Evolutionary conservation across 2,113 vertebrate genomes (phyloP).

Genomic region (Poicephalus meyeri): DNA sequence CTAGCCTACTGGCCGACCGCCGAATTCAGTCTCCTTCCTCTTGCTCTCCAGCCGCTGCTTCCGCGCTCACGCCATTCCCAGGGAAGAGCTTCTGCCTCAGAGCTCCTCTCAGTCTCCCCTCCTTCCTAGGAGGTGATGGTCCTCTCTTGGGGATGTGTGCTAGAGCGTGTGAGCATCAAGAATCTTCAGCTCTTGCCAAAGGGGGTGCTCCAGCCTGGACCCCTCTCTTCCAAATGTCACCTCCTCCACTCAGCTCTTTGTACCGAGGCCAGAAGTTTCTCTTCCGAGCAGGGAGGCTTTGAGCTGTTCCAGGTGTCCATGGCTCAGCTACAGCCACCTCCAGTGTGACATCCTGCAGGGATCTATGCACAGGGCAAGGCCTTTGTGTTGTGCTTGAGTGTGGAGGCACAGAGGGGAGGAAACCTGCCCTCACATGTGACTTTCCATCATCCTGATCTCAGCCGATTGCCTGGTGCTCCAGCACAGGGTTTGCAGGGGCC

Average conservation of each 20-base stretch:
- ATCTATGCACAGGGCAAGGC: neutral
- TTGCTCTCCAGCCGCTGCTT: too few species aligned
- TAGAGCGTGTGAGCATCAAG: neutral
- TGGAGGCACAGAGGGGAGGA: neutral
- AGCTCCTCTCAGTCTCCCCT: neutral
- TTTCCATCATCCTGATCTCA: rapidly evolving
- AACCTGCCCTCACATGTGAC: rapidly evolving
- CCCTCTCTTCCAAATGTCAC: rapidly evolving
- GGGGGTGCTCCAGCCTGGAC: neutral
- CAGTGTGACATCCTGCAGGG: neutral
- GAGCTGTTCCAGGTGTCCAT: neutral
- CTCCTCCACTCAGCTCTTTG: neutral
- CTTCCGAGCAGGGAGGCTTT: neutral
- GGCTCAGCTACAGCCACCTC: neutral
- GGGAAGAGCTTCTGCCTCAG: neutral
- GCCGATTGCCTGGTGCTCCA: neutral
- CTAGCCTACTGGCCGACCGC: too few species aligned
- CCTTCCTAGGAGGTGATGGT: neutral
- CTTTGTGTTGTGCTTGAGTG: rapidly evolving
- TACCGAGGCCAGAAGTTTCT: neutral
- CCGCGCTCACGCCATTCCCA: too few species aligned
- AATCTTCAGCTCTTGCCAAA: neutral
- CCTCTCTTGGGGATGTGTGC: neutral
- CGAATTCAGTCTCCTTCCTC: too few species aligned
- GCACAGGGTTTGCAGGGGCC: rapidly evolving